Conservation (phyloP, 1,140 invertebrate genomes). For the Panagrolaimus sp. region DNA sequence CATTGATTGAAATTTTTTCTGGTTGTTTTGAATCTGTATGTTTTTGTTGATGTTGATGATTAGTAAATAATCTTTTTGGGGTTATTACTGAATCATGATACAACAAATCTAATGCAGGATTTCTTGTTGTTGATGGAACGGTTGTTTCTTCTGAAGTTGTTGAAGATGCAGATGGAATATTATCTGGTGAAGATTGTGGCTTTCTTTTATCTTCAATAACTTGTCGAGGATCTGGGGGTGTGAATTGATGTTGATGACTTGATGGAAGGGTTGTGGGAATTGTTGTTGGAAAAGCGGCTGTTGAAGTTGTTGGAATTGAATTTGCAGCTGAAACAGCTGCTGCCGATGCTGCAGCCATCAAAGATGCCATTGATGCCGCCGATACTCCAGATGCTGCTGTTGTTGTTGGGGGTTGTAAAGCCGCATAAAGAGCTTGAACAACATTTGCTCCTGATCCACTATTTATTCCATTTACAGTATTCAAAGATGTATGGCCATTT, state of each 20-base stretch:
- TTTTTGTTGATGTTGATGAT: too few relatives aligned
- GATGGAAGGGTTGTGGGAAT: not conserved
- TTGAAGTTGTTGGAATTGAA: not conserved
- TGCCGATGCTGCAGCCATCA: not conserved
- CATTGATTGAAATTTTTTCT: too few relatives aligned
- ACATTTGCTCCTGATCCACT: too few relatives aligned
- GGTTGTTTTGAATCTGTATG: too few relatives aligned
- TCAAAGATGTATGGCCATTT: not conserved
- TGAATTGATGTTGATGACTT: not conserved
- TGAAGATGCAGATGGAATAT: too few relatives aligned
- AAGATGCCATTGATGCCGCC: not conserved
- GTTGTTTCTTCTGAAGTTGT: too few relatives aligned
- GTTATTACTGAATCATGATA: too few relatives aligned
- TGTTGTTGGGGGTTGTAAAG: not conserved
- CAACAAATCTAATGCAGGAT: too few relatives aligned
- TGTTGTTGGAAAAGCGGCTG: not conserved
- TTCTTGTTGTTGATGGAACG: too few relatives aligned
- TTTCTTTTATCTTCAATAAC: too few relatives aligned
- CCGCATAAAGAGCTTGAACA: not conserved
- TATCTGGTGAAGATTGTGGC: too few relatives aligned
- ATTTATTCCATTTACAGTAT: not conserved
- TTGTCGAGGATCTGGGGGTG: not conserved
- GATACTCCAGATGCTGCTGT: not conserved
- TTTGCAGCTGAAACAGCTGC: not conserved
- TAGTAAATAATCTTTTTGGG: too few relatives aligned